These are phyloP conservation scores for Acipenser ruthenus DNA, from an alignment of 2,797 vertebrate genomes.

Conservation along the genomic window DNA sequence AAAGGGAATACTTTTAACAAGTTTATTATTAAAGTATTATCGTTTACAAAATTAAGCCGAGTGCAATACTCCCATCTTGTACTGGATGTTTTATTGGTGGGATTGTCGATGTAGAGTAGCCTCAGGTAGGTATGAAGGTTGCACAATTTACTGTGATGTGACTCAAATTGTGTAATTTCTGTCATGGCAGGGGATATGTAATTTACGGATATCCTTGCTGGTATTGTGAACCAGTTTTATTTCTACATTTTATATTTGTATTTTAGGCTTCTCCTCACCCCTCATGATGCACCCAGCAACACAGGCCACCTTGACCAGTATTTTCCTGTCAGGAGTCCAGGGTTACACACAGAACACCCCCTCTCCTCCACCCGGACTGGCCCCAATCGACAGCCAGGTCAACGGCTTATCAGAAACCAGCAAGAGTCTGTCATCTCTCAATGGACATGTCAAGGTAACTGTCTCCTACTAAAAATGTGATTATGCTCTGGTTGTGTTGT, in stretches of 20 bases:
- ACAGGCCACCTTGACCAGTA: conserved; percentile 84
- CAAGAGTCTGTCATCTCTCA: conserved; percentile 68
- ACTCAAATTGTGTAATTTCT: too few species aligned
- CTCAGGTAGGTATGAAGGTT: background rate
- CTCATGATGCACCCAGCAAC: conserved; percentile 89
- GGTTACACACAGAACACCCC: conserved; percentile 82
- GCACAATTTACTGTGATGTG: conserved; percentile 3
- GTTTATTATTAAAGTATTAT: too few species aligned
- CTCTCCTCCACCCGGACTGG: conserved; percentile 88
- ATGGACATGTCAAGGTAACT: conserved; percentile 82
- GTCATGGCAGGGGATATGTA: too few species aligned
- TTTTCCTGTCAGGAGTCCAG: conserved; percentile 84
- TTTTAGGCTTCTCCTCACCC: conserved; percentile 80
- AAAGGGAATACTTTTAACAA: too few species aligned
- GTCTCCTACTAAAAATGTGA: background rate
- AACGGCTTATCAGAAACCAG: conserved; percentile 74
- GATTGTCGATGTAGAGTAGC: too few species aligned
- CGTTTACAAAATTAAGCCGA: too few species aligned
- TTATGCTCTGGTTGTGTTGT: background rate
- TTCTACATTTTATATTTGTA: background rate
- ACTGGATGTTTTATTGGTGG: too few species aligned
- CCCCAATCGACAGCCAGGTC: conserved; percentile 82
- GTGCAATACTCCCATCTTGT: too few species aligned
- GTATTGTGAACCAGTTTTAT: background rate
- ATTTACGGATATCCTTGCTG: too few species aligned